Base-by-base conservation (phyloP, 1,140 invertebrate genomes). In the Zophobas atratus region DNA sequence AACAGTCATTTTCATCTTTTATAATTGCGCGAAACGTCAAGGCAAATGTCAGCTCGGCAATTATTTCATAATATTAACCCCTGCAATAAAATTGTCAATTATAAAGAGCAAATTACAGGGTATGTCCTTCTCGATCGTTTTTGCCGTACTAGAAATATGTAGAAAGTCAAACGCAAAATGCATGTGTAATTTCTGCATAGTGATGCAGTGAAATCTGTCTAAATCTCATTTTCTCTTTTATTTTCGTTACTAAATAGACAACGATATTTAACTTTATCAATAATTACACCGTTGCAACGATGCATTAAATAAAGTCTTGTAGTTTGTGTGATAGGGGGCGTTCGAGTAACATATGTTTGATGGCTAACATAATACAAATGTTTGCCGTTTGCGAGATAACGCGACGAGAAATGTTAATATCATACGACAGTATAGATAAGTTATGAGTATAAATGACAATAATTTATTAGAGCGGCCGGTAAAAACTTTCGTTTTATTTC, bases 401-500 rank as follows among this genome's bases (percentile, higher is more conserved):
- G 49, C 55, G 34, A 43, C n/a, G 39, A 43, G 60, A 67, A 67
- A 67, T 43, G 60, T 43, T 67, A 67, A 67, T 67, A 67, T 43
- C 38, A 43, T 67, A 39, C 60, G 60, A 6, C 39, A 67, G 6
- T 33, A 41, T 67, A 67, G 46, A 67, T 67, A 67, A 67, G 39
- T 67, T 67, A 67, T 67, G 60, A 67, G 60, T 41, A 2, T 43
- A 67, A 67, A 67, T 67, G 60, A 67, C 60, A 67, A 67, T 67
- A 67, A 67, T 67, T 67, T 67, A 67, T 67, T 67, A 67, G 60
- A 67, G 39, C 39, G 38, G 36, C 33, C 33, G 4, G 32, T 67
- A 6, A 67, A 67, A 67, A 67, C 49, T 57, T 57, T 67, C 60
- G 60, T 67, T 67, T 67, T 67, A 67, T 67, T 67, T 67, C 60